Percentiles rank a stretch among this genome's conserved stretches.
phyloP scores from a whole-genome alignment of 2,888 invertebrate species.

The Ectropis crepuscularia region DNA sequence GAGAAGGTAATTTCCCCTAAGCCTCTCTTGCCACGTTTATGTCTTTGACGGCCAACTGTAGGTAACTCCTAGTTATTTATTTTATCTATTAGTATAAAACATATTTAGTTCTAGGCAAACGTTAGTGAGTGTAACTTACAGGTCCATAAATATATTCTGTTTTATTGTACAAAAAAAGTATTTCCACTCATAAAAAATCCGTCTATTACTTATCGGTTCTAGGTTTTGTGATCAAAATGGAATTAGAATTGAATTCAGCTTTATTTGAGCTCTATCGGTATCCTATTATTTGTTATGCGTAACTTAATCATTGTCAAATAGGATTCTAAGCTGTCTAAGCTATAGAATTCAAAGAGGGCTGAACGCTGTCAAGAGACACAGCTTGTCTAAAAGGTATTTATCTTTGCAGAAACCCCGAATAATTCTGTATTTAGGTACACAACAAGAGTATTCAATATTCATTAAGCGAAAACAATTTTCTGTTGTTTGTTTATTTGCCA shows the following conservation, averaged over 20 bases:
- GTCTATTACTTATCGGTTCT: too few relatives aligned
- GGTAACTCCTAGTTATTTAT: too few relatives aligned
- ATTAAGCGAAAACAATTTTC: slow-evolving; percentile 20
- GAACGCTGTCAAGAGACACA: slow-evolving; percentile 32
- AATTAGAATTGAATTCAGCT: background rate
- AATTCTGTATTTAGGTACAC: slow-evolving; percentile 19
- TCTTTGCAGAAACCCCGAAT: slow-evolving; percentile 7
- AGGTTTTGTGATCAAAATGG: background rate
- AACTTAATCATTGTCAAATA: slow-evolving; percentile 34
- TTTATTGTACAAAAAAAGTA: too few relatives aligned
- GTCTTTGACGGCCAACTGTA: too few relatives aligned
- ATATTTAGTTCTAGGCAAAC: too few relatives aligned
- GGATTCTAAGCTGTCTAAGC: slow-evolving; percentile 25
- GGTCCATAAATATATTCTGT: too few relatives aligned
- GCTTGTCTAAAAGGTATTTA: slow-evolving; percentile 7
- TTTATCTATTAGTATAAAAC: too few relatives aligned
- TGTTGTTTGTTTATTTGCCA: slow-evolving; percentile 10
- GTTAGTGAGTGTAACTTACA: too few relatives aligned
- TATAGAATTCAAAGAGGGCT: slow-evolving; percentile 35
- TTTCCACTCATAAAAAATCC: too few relatives aligned
- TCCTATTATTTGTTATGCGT: background rate
- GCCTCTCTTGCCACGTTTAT: too few relatives aligned
- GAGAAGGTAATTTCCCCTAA: too few relatives aligned
- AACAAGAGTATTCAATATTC: slow-evolving; percentile 27
- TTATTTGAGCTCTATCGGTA: background rate